phyloP scores from a whole-genome alignment of 2,113 vertebrate species.

The Poeciliopsis turrubarensis region DNA sequence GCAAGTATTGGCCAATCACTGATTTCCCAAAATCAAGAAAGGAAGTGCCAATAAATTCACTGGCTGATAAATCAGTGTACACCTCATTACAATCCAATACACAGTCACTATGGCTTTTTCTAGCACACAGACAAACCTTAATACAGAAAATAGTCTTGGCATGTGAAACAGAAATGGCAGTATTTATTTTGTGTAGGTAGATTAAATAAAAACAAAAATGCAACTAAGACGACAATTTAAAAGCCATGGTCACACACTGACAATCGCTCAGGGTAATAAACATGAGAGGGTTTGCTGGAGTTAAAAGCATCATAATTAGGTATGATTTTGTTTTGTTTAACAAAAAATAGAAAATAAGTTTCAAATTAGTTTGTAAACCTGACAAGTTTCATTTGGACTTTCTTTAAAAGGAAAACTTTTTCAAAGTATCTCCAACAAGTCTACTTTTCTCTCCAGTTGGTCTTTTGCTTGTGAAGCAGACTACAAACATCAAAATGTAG shows the following conservation, averaged over 20 bases:
- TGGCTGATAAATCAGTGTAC: too few relatives aligned
- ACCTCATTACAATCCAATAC: conserved; percentile 48
- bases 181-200: conserved; percentile 58
- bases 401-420: conserved; percentile 27
- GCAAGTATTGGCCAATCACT: too few relatives aligned
- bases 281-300: conserved; percentile 54
- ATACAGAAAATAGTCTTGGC: conserved; percentile 25
- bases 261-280: conserved; percentile 60
- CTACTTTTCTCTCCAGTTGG: background rate
- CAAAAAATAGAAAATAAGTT: conserved; percentile 40
- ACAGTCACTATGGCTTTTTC: conserved; percentile 41
- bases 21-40: too few relatives aligned
- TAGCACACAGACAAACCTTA: conserved; percentile 31
- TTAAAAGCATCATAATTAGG: conserved; percentile 72
- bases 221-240: conserved; percentile 68
- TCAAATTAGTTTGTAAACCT: conserved; percentile 26
- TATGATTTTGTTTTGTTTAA: conserved; percentile 58
- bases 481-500: conserved; percentile 12
- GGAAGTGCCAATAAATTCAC: too few relatives aligned
- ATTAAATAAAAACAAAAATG: conserved; percentile 76
- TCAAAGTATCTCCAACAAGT: background rate
- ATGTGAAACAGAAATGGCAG: conserved; percentile 33
- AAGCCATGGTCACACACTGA: conserved; percentile 67
- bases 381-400: conserved; percentile 17
- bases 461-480: conserved; percentile 11